A percentile compares a stretch with the other conserved stretches of the same genome.
Conservation (phyloP, 2,113 vertebrate species). For the Oenanthe melanoleuca region DNA sequence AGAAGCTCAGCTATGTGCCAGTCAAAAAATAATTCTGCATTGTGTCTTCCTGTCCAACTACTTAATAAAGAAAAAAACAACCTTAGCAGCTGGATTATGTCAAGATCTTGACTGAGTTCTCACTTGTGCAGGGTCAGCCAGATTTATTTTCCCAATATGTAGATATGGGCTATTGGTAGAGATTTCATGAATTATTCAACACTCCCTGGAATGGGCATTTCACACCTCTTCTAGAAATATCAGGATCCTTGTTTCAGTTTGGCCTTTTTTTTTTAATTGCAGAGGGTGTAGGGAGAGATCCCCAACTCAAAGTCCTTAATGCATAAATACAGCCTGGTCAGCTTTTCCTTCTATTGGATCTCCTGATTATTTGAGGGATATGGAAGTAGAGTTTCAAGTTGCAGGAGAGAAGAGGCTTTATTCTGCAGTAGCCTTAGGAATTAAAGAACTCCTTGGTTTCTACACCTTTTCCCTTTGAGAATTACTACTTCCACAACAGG, state of each 20-base stretch:
- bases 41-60: conserved; percentile 10
- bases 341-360: background rate
- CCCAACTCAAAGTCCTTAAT: background rate
- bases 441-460: background rate
- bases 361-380: background rate
- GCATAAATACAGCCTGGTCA: background rate
- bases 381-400: background rate
- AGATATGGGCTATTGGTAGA: background rate
- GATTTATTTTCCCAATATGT: background rate
- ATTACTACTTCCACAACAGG: background rate
- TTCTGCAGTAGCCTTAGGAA: background rate
- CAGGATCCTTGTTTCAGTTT: background rate
- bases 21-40: background rate
- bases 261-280: background rate
- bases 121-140: background rate
- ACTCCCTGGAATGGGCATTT: background rate
- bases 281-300: background rate
- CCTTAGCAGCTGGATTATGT: background rate
- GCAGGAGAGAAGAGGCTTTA: background rate
- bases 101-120: background rate
- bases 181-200: background rate
- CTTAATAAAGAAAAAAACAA: background rate
- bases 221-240: background rate
- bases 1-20: conserved; percentile 14
- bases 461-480: background rate